These are phyloP conservation scores for Pelvicachromis taeniatus DNA, from an alignment of 2,113 vertebrate genomes.

Conservation along the genomic window DNA sequence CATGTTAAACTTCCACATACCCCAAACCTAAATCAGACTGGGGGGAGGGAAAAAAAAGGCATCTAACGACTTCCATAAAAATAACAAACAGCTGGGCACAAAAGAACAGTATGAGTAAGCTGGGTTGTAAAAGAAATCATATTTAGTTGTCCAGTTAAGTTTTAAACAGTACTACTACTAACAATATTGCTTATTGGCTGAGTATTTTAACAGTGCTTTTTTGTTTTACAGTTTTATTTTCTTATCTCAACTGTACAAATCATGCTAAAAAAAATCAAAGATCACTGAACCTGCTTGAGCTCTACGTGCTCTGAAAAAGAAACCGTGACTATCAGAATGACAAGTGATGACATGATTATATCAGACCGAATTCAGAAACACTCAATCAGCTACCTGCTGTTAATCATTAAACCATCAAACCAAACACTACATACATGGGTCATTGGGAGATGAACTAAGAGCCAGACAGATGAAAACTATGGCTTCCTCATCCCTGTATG, in stretches of 20 bases:
- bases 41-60: not conserved
- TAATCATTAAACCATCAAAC: not conserved
- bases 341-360: not conserved
- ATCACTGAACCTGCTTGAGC: not conserved
- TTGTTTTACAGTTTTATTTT: not conserved
- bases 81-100: constrained; percentile 11
- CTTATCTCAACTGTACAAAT: not conserved
- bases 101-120: not conserved
- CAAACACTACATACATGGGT: not conserved
- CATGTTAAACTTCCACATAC: constrained; percentile 1
- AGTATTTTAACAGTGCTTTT: not conserved
- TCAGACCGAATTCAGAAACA: not conserved
- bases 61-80: not conserved
- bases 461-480: not conserved
- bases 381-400: not conserved
- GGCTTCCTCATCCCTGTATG: not conserved
- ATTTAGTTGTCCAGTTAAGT: not conserved
- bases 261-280: not conserved
- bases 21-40: constrained; percentile 18
- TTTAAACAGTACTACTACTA: not conserved
- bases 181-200: not conserved
- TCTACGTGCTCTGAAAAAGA: not conserved
- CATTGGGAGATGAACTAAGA: not conserved
- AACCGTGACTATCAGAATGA: not conserved
- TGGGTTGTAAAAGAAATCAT: not conserved